Evolutionary conservation across 2,888 invertebrate genomes (phyloP), one percentile per base, ranked within the genome.

Genomic region (Drosophila barbarae): DNA sequence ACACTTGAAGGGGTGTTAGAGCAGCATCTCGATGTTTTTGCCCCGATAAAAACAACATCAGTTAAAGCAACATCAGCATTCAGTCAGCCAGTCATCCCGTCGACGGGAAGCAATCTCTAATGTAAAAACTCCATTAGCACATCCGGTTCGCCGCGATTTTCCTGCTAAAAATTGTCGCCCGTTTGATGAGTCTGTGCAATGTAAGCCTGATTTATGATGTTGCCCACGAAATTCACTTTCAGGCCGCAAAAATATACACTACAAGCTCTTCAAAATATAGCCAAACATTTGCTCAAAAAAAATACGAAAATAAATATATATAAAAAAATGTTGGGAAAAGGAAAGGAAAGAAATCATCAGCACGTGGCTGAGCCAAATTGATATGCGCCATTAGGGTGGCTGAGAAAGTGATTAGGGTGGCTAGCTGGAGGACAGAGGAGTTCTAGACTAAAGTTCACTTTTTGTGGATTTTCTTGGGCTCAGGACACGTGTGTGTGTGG

Each of bases 151-250:
- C 38, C 28, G 15, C 46, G 56, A 47, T 41, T 57, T 41, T 57
- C 28, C 38, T 35, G 18, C 61, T 56, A 67, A 72, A 79, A 59
- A 71, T 73, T 75, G 63, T 63, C 71, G 78, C 76, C 78, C 66
- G 69, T 65, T 82, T 80, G 85, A 86, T 87, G 87, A 86, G 85
- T 87, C 85, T 85, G 72, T 76, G 80, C 84, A 85, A 86, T 83
- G 76, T 87, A 86, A 87, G 86, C 85, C 76, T 86, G 87, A 87
- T 87, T 84, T 87, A 87, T 87, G 85, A 79, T 78, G 76, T 73
- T 58, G 18, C 44, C 44, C 44, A 59, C 44, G 30, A 59, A 60
- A 60, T 77, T 73, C 64, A 72, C 64, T 67, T 69, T 34, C 49
- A 55, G 61, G 73, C 71, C 76, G 61, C 72, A 68, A 52, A 65